These are phyloP conservation scores for Hepsetus odoe DNA, from an alignment of 2,113 vertebrate genomes.

Conservation along the genomic window DNA sequence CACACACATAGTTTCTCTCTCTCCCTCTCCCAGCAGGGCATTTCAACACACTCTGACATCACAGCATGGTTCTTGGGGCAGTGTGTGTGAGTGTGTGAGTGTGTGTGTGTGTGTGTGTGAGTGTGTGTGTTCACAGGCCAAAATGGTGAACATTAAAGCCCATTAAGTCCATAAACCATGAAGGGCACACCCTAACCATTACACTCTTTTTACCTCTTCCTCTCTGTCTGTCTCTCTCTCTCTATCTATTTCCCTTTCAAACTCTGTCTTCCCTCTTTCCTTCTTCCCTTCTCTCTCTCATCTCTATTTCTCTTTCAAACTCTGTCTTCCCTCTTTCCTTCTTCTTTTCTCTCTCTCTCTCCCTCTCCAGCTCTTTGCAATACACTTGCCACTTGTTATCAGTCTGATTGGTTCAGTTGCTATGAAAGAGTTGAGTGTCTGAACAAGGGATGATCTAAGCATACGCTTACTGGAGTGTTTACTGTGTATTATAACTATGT, in stretches of 20 bases:
- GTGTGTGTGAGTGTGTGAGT: slow-evolving; percentile 37
- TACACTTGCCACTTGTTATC: not conserved
- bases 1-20: not conserved
- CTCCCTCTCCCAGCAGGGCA: slow-evolving; percentile 61
- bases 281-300: not conserved
- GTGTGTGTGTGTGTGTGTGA: slow-evolving; percentile 32
- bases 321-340: not conserved
- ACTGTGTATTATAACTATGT: too few relatives aligned
- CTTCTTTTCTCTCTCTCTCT: not conserved
- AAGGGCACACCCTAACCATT: slow-evolving; percentile 68
- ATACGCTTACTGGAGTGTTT: too few relatives aligned
- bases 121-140: slow-evolving; percentile 9
- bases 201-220: not conserved
- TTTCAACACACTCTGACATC: slow-evolving; percentile 63
- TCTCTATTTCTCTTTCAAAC: not conserved
- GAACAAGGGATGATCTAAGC: too few relatives aligned
- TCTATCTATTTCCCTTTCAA: not conserved
- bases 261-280: too few relatives aligned
- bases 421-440: too few relatives aligned
- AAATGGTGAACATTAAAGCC: slow-evolving; percentile 41
- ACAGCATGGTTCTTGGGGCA: slow-evolving; percentile 58
- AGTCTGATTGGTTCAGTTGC: too few relatives aligned
- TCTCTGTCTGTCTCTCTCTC: not conserved
- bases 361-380: not conserved
- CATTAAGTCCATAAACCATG: slow-evolving; percentile 49